phyloP scores from a whole-genome alignment of 2,113 vertebrate species.

The Brienomyrus longianalis region DNA sequence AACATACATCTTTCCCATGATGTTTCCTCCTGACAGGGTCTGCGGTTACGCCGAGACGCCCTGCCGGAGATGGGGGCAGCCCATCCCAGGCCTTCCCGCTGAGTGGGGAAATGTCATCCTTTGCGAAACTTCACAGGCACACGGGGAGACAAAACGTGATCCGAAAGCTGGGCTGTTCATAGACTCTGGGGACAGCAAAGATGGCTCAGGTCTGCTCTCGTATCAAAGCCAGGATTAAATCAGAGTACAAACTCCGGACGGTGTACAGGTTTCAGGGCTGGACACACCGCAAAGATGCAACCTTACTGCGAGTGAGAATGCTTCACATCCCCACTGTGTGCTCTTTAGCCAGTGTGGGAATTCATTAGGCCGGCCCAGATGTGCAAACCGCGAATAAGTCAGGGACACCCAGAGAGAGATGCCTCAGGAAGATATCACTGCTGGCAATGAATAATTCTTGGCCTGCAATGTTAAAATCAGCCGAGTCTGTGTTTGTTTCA shows the following conservation, averaged over 20 bases:
- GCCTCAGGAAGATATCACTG: neutral
- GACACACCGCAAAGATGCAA: neutral
- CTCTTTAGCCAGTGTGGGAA: neutral
- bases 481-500: neutral
- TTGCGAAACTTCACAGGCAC: slow-evolving; percentile 15
- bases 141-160: slow-evolving; percentile 5
- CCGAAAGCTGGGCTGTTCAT: neutral
- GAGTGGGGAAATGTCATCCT: slow-evolving; percentile 22
- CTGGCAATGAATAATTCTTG: neutral
- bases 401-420: neutral
- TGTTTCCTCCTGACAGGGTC: neutral
- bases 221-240: slow-evolving; percentile 8
- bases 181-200: too few species aligned
- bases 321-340: neutral
- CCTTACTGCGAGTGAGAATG: neutral
- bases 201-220: neutral
- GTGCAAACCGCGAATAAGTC: neutral
- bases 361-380: neutral
- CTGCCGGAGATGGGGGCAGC: neutral
- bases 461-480: neutral
- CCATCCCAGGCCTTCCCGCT: neutral
- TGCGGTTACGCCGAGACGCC: neutral
- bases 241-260: neutral
- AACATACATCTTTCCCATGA: neutral
- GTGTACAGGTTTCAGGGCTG: neutral